These are phyloP conservation scores for Petrolisthes cinctipes DNA, from an alignment of 2,888 invertebrate species.

Conservation along the genomic window DNA sequence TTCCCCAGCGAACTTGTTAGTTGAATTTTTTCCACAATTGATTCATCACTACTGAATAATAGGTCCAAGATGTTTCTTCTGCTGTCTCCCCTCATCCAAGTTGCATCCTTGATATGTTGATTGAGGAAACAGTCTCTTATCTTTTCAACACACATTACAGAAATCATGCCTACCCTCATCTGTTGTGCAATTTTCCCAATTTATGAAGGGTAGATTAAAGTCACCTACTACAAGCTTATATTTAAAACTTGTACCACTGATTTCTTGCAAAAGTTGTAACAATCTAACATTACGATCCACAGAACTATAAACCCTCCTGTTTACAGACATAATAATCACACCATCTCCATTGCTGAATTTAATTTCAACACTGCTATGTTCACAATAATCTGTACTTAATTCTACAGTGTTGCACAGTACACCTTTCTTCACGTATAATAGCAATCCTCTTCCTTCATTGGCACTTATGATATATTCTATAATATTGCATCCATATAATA, in stretches of 20 bases:
- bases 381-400: conserved; percentile 12
- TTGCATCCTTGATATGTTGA: not conserved
- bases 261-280: conserved; percentile 4
- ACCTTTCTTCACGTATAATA: conserved; percentile 2
- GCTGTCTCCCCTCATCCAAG: conserved; percentile 11
- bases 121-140: conserved; percentile 17
- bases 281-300: not conserved
- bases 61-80: not conserved
- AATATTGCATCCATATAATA: conserved; percentile 6
- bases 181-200: conserved; percentile 1
- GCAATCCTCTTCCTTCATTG: conserved; percentile 18
- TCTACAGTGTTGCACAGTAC: conserved; percentile 2
- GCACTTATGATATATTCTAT: not conserved
- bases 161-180: no score
- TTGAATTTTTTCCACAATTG: not conserved
- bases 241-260: not conserved
- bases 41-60: conserved; percentile 7
- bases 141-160: no score
- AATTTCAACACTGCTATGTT: conserved; percentile 6
- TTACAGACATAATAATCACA: not conserved
- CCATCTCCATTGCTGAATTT: not conserved
- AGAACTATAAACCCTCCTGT: not conserved
- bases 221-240: not conserved
- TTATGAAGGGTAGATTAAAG: conserved; percentile 1
- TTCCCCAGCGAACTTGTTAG: not conserved